Base-by-base conservation (phyloP, 2,113 vertebrate species). In the Sus scrofa region DNA sequence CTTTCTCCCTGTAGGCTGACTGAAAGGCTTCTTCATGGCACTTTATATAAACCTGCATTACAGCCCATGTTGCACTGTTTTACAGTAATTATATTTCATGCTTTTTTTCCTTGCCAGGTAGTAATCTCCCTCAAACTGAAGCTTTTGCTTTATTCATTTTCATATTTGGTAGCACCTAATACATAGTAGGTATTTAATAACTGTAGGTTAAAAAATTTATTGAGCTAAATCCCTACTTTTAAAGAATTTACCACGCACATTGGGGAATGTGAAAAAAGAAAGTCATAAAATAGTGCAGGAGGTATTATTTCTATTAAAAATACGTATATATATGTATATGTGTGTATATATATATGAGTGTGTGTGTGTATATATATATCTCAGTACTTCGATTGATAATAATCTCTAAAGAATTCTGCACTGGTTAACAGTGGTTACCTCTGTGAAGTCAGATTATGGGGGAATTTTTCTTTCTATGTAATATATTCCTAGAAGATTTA, bases 171-270 rank as follows among this genome's bases (percentile, higher is more conserved):
- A 67, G 32, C 37, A 70, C 13, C 73, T 73, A 93, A 91, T 74
- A 70, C 12, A 63, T n/a, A 71, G 74, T 65, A 89, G 65, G 74
- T 91, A 30, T 12, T 91, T 74, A 83, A 37, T 75, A 50, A 88
- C 7, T 52, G 32, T 81, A n/a, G 39, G 78, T 67, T 56, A 85
- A 94, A 81, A 74, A 34, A 79, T 79, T 87, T 79, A 77, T 79
- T 96, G 81, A 82, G n/a, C 13, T 96, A 68, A 86, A 70, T 83
- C 20, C 32, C 67, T 89, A 71, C 50, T 58, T 96, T 82, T 65
- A 85, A 85, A 84, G 71, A 89, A 12, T 10, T 94, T 86, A 83
- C 30, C 39, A 3, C 26, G 6, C 62, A 16, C 7, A 10, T 2
- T 39, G n/a, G 26, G n/a, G 19, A 86, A 44, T 27, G 44, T n/a